Evolutionary conservation across 2,888 invertebrate species (phyloP), one percentile per base, ranked within the genome.

Genomic region (Drosophila conformis): DNA sequence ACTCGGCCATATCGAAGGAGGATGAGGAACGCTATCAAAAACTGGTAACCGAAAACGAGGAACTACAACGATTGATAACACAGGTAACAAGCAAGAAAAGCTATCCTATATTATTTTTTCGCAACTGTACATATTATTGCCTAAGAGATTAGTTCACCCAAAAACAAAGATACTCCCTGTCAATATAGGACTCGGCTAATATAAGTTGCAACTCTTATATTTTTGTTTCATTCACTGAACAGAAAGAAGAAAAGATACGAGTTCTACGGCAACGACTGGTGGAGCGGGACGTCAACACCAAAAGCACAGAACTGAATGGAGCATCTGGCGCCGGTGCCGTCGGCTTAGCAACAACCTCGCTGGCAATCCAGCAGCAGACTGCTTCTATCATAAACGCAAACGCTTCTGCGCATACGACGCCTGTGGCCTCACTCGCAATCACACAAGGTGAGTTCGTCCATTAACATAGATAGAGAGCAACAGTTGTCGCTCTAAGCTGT

Each of bases 11-110:
- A 89, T 97, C 97, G 36, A 97, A 97, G 84, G 99, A 98, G 90
- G 99, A 99, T 90, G 99, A 99, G 92, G 99, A 99, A 93, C 95
- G 97, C 76, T 98, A 98, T 93, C 97, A 98, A 90, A 98, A 98
- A 91, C 94, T 99, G 67, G 95, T 98, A 67, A 95, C 95, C 76
- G 99, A 99, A 94, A 99, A 99, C 93, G 99, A 99, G 92, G 98
- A 99, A 91, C 94, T 99, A 76, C 98, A 99, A 94, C 96, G 97
- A 94, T 96, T 99, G 85, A 99, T 99, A 92, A 95, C 97, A 82
- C 97, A 97, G 95, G 99, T 98, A 93, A 82, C 97, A 97, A 95
- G 99, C 98, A 93, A 92, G 31, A 25, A 25, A 2, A 46, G 0
- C 13, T 21, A 21, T 7, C 0, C 13, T 31, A 31, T 31, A 8